Base-by-base conservation (phyloP, 2,797 vertebrate species). In the Siniperca undulata region DNA sequence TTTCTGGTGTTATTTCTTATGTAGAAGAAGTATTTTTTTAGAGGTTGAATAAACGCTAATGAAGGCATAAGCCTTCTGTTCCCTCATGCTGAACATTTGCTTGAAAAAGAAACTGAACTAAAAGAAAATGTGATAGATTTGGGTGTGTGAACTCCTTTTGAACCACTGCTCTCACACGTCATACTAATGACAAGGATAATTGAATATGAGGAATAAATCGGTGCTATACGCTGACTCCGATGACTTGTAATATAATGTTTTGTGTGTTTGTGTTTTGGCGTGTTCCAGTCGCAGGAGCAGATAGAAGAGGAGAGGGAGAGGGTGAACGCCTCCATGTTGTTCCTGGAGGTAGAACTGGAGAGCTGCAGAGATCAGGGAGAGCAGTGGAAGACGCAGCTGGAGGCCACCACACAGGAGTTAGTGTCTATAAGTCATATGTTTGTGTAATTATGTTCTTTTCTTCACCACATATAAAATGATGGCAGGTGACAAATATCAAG, bases 261-360 rank as follows among this genome's bases (percentile, higher is more conserved):
- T 50, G 0, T 70, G 19, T 75, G 2, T 55, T 5, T 68, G 19
- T 75, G 2, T 55, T 3, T 58, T 36, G 46, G 4, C 59, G 7
- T 64, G 40, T 38, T 46, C 77, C 74, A 99, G 98, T 97, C 97
- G 22, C 97, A 98, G 73, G 95, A 96, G 74, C 93, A 89, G 60
- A 93, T 99, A 27, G 98, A 99, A 80, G 94, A 96, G 0, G 97
- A 99, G 95, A 94, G 95, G 62, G 96, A 98, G 94, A 95, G 96
- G 83, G 97, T 99, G 70, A 97, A 96, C 6, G 7, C 89, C 0
- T 94, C 97, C 38, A 92, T 99, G 55, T 83, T 96, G 69, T 95
- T 91, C 53, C 92, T 99, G 83, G 97, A 97, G 91, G 94, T 93
- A 9, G 97, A 98, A 89, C 95, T 99, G 89, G 96, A 97, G 72